Evolutionary conservation across 2,888 invertebrate genomes (phyloP), one percentile per base, ranked within the genome.

Genomic region (Chymomyza amoena): DNA sequence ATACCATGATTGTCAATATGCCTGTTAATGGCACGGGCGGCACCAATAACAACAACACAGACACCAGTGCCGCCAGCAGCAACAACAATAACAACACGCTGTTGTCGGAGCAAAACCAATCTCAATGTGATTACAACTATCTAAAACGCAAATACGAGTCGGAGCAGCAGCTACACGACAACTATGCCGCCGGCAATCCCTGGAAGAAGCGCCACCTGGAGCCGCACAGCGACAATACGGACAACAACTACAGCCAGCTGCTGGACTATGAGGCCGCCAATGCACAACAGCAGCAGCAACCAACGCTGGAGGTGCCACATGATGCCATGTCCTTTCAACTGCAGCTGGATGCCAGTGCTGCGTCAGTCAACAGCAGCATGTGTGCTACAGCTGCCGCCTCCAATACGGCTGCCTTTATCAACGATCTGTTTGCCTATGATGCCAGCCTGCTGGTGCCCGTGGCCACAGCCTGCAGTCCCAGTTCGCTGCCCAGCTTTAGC

Each of bases 371-470:
- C 63, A 63, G 20, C n/a, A 54, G 32, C 52, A 32, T 67, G 9
- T 16, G 61, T 20, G 16, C 39, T 7, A 52, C 62, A 0, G 39
- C 64, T 1, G 20, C 71, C 51, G 61, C 51, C 54, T n/a, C 68
- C 18, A 56, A 61, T 32, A 73, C 72, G 64, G 59, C 74, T 45
- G 73, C 88, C 2, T 91, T 90, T 61, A 91, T 91, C 25, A 90
- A 90, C 64, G 91, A 90, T 81, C 79, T 91, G 10, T 91, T 91
- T 70, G 90, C 79, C 63, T 91, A 90, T 59, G 90, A 91, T 60
- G 84, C 81, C 77, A 90, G 86, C 73, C 76, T 91, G 1, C 65
- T 91, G 60, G 90, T 90, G 65, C 90, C 87, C 32, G 81, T 81
- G 3, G 68, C 77, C 2, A 57, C 73, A 2, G 70, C 68, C n/a